Evolutionary conservation across 2,797 vertebrate genomes (phyloP), one percentile per base, ranked within the genome.

Genomic region (Sebastes wilsoni): DNA sequence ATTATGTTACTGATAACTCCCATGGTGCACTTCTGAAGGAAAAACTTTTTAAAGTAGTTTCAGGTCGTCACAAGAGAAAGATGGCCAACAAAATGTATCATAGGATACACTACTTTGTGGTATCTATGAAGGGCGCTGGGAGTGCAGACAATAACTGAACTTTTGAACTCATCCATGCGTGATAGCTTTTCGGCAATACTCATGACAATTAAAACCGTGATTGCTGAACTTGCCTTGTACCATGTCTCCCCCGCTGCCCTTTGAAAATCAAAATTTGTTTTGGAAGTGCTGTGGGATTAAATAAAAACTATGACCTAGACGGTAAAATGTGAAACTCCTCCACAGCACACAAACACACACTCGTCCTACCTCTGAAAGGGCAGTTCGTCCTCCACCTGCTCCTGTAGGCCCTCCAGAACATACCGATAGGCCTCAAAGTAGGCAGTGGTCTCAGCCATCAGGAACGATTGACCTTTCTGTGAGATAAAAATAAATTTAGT

Each of bases 361-460:
- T 23, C 64, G 14, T 75, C 96, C 49, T 72, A 96, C 94, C 95
- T 98, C 92, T 98, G 97, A 91, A 99, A 99, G 4, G 98, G 98
- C 68, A 99, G 77, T 6, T 96, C 93, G 36, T 96, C 94, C 77
- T 95, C 96, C 18, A 76, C 78, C 82, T 95, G 93, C 86, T 97
- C 96, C 92, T 98, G 94, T 23, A 99, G 92, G 9, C 97, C 98
- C 81, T 98, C 96, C 1, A 99, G 88, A 71, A 99, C 98, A 11
- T 98, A 97, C 0, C 96, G 93, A 87, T 98, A 99, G 66, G 98
- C 98, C 86, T 99, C 98, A 89, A 99, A 99, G 88, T 98, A 99
- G 30, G 98, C 98, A 0, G 97, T 96, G 65, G 97, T 98, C 90
- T 99, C 98, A 38, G 99, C 96, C 98, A 99, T 99, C 58, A 98